A percentile compares a stretch with the other conserved stretches of the same genome.
Evolutionary conservation across 2,113 vertebrate species (phyloP).

Genomic region (Rhipidura dahli): DNA sequence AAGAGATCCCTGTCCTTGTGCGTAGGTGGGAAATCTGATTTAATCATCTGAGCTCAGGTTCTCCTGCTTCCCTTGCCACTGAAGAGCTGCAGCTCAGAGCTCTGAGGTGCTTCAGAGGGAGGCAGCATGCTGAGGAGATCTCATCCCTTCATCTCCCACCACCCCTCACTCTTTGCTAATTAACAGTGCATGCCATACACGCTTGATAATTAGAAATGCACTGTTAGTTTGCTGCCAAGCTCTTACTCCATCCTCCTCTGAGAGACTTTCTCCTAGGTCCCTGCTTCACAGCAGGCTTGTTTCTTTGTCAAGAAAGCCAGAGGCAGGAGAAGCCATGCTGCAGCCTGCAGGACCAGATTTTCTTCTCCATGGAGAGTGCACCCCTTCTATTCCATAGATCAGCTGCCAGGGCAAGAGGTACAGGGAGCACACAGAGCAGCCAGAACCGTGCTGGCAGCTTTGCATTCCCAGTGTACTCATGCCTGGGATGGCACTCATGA

Average conservation of each 20-base stretch:
- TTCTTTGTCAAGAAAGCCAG: constrained; percentile 5
- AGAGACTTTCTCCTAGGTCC: neutral
- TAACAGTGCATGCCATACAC: neutral
- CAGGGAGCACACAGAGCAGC: neutral
- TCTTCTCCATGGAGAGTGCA: neutral
- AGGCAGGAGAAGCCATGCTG: neutral
- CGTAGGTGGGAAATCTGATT: neutral
- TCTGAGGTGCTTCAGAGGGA: constrained; percentile 11
- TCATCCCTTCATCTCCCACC: neutral
- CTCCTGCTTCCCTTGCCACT: neutral
- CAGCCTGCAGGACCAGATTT: neutral
- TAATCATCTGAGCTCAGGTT: neutral
- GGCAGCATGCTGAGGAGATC: constrained; percentile 11
- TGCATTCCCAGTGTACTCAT: neutral
- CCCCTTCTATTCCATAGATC: neutral
- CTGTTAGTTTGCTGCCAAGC: neutral
- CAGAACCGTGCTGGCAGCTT: neutral
- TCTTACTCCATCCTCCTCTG: constrained; percentile 5
- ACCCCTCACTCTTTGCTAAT: constrained; percentile 48
- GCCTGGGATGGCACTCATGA: neutral
- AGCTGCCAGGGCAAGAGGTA: neutral
- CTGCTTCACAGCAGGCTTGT: neutral
- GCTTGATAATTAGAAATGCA: constrained; percentile 19
- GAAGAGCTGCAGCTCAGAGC: neutral
- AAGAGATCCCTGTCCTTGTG: neutral